These are phyloP conservation scores for Pheosia tremula DNA, from an alignment of 2,888 invertebrate species.

Conservation along the genomic window DNA sequence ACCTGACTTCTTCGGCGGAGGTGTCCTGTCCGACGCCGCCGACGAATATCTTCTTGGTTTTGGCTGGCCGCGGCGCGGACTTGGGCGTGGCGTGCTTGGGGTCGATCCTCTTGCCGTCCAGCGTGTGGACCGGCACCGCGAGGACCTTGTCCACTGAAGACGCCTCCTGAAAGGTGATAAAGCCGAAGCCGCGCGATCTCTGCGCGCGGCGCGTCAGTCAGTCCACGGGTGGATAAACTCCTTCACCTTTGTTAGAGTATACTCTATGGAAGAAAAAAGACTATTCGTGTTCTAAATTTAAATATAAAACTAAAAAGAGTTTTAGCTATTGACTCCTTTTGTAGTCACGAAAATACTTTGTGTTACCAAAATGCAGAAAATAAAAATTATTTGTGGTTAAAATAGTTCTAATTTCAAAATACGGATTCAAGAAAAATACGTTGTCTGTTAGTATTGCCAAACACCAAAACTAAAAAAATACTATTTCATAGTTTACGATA, in stretches of 20 bases:
- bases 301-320: neutral
- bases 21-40: constrained; percentile 97
- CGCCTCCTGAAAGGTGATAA: constrained; percentile 97
- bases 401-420: constrained; percentile 5
- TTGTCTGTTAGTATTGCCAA: constrained; percentile 5
- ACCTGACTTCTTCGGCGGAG: constrained; percentile 95
- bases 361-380: constrained; percentile 2
- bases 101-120: constrained; percentile 97
- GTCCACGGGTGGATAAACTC: neutral
- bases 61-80: constrained; percentile 93
- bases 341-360: neutral
- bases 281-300: constrained; percentile 4
- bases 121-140: constrained; percentile 94
- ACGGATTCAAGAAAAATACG: constrained; percentile 1
- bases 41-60: constrained; percentile 96
- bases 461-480: neutral
- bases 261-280: constrained; percentile 1
- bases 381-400: neutral
- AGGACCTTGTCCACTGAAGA: constrained; percentile 96
- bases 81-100: constrained; percentile 97
- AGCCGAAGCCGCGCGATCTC: constrained; percentile 97
- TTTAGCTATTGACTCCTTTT: neutral
- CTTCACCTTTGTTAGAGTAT: neutral
- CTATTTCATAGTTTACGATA: neutral
- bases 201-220: constrained; percentile 80